Base-by-base conservation (phyloP, 2,797 vertebrate species). In the Gallinago nigripennis region DNA sequence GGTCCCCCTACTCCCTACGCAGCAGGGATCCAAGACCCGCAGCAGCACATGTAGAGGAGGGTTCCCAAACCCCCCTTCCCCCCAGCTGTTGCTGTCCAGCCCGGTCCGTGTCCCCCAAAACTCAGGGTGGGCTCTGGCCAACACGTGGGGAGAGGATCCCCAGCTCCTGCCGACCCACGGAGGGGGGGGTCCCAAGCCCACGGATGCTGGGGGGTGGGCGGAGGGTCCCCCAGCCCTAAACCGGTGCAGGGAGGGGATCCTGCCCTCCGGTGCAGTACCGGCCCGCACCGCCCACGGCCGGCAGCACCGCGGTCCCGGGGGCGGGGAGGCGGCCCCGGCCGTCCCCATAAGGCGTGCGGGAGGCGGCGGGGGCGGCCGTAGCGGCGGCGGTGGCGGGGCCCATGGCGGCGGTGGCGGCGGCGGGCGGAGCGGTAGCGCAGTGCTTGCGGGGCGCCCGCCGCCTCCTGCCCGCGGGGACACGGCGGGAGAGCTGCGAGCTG, bases 401-500 rank as follows among this genome's bases (percentile, higher is more conserved):
- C 21, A 76, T 80, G 63, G 53, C 64, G 76, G 58, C 58, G 18
- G 35, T n/a, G n/a, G 33, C 39, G 5, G 27, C 16, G 31, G 48
- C 43, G 53, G 30, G 18, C 30, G 53, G 54, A 20, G 54, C 8
- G 8, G 68, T 30, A 3, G 19, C 63, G 73, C 70, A 79, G 70
- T 71, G 77, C 37, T 45, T 71, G 77, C 90, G 92, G 43, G 33
- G 60, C 11, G 82, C 35, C 61, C 94, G 96, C 66, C 35, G 68
- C 65, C 83, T 54, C n/a, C 86, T 93, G 41, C 96, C 92, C 43
- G 86, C 73, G 50, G 96, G 80, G 1, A 37, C n/a, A 24, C 91
- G 86, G 90, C 79, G 12, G 9, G 92, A 86, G 69, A 91, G 82
- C 86, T 41, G 6, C 1, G 93, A 76, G 90, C 94, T 97, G 75